Conservation (phyloP, 1,140 invertebrate genomes). For the Drosophila leontia region DNA sequence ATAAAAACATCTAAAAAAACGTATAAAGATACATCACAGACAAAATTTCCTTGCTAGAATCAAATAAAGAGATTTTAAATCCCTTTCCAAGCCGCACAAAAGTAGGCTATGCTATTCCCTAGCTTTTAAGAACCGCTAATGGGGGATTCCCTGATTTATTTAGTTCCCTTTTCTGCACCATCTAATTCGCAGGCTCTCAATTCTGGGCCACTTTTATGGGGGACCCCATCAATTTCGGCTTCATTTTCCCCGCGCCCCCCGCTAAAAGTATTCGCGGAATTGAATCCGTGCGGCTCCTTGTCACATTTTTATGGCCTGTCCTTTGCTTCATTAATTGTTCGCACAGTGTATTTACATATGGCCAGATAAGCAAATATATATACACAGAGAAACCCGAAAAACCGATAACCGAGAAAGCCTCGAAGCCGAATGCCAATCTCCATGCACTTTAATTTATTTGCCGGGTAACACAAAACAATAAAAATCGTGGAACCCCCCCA, state of each 20-base stretch:
- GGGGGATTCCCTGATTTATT: conserved; percentile 4
- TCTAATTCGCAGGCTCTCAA: neutral
- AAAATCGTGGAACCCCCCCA: conserved; percentile 22
- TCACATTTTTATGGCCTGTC: conserved; percentile 20
- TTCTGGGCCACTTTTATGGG: neutral
- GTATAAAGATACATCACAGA: too few relatives aligned
- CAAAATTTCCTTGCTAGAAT: too few relatives aligned
- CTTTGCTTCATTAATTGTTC: conserved; percentile 38
- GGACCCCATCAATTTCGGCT: conserved; percentile 63
- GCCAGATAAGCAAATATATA: conserved; percentile 33
- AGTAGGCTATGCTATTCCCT: neutral
- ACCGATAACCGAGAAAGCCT: conserved; percentile 3
- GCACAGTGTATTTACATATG: conserved; percentile 47
- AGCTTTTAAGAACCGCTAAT: neutral
- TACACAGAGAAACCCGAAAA: neutral
- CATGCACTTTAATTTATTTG: conserved; percentile 66
- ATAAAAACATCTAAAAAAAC: neutral
- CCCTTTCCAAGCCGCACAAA: neutral
- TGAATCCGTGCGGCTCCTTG: conserved; percentile 20
- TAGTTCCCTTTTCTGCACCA: neutral
- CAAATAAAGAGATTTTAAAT: neutral
- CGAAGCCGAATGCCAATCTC: conserved; percentile 33
- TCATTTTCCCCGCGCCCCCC: conserved; percentile 37
- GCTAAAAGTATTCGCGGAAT: conserved; percentile 5
- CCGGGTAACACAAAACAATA: conserved; percentile 39